Base-by-base conservation (phyloP, 2,888 invertebrate genomes). In the Lordiphosa andalusiaca region DNA sequence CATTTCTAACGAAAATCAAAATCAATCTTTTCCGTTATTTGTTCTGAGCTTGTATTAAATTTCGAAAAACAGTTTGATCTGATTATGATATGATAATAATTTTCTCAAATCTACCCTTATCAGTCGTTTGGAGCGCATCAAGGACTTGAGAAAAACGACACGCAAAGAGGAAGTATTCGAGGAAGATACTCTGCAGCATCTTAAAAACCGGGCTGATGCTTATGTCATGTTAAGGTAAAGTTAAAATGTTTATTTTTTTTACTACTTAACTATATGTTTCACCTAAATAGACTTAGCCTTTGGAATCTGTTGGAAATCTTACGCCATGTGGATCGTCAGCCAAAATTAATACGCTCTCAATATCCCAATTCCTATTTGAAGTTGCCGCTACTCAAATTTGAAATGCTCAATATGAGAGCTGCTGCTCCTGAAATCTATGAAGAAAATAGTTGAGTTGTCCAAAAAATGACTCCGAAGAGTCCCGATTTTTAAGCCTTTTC, bases 351-450 rank as follows among this genome's bases (percentile, higher is more conserved):
- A 9, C 77, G 71, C 2, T 25, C 80, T 0, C 54, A 63, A n/a
- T 89, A 89, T 81, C 88, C 89, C 0, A 86, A 76, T 35, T 69
- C 78, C 0, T 85, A 88, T 54, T 64, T 89, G 10, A 86, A 86
- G 53, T 58, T 90, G 35, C 89, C 89, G 2, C 61, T 89, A 4
- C 63, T 89, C 1, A 88, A 86, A 46, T 89, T 89, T 37, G 86
- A 88, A 51, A 83, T 85, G 75, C 69, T 86, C 0, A 78, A 75
- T 13, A 80, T 85, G 74, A 76, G 76, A 12, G 82, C 86, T n/a
- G 78, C 68, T 39, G 80, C 89, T 0, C 89, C 89, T 6, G 78
- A 83, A 50, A 60, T 73, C 2, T 86, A 76, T 53, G 88, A 89
- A 56, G 85, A 85, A 46, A 85, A 87, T 53, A 69, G 89, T 89